Percentiles rank a stretch among this genome's conserved stretches.
Conservation (phyloP, 2,888 invertebrate genomes). For the Melinaea marsaeus region DNA sequence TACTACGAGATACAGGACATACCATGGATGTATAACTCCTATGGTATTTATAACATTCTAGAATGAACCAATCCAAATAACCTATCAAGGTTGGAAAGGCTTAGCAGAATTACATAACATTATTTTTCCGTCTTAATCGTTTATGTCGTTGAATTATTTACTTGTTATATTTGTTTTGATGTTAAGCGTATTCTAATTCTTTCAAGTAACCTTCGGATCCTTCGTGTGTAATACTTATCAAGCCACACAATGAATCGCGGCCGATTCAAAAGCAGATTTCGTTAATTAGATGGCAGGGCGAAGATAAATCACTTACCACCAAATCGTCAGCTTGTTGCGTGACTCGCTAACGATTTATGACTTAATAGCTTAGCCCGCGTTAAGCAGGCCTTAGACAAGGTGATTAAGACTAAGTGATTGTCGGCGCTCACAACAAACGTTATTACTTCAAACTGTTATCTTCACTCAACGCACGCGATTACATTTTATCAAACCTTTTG, state of each 20-base stretch:
- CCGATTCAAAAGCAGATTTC: conserved; percentile 22
- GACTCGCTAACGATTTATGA: conserved; percentile 72
- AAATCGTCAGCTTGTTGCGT: conserved; percentile 72
- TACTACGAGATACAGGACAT: not conserved
- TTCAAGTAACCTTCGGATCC: too few relatives aligned
- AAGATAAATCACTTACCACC: conserved; percentile 67
- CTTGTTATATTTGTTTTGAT: too few relatives aligned
- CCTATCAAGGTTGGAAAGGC: too few relatives aligned
- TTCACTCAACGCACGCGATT: conserved; percentile 69
- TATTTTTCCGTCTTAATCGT: too few relatives aligned
- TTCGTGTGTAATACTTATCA: not conserved
- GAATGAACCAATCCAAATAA: too few relatives aligned
- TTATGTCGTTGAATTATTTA: too few relatives aligned
- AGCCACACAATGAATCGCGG: conserved; percentile 5
- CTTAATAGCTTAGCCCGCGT: conserved; percentile 74
- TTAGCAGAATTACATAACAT: too few relatives aligned
- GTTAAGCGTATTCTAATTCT: too few relatives aligned
- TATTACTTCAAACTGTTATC: conserved; percentile 77
- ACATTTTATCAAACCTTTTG: conserved; percentile 53
- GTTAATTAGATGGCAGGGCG: conserved; percentile 67
- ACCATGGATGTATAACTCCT: too few relatives aligned
- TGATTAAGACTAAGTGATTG: conserved; percentile 77
- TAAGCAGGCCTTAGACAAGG: conserved; percentile 77
- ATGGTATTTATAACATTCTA: too few relatives aligned
- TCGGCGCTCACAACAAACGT: conserved; percentile 77